These are phyloP conservation scores for Aethes cnicana DNA, from an alignment of 2,888 invertebrate genomes.

Conservation along the genomic window DNA sequence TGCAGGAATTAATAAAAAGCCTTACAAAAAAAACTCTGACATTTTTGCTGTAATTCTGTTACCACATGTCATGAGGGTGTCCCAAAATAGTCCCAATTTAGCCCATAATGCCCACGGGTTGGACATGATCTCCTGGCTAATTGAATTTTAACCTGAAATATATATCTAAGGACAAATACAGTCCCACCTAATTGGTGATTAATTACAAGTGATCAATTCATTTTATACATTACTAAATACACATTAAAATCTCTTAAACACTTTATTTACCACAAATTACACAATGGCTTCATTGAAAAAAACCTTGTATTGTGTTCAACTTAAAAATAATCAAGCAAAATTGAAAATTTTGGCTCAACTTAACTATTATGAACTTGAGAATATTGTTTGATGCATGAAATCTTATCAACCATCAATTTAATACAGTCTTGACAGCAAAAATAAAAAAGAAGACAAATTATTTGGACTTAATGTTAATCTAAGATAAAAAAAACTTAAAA, in stretches of 20 bases:
- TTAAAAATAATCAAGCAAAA: conserved; percentile 22
- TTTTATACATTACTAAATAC: conserved; percentile 28
- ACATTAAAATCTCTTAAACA: conserved; percentile 17
- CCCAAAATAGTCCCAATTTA: conserved; percentile 69
- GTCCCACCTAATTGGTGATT: conserved; percentile 52
- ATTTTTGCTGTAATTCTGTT: conserved; percentile 56
- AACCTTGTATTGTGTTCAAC: background rate
- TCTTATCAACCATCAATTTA: conserved; percentile 16
- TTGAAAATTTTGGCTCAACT: background rate
- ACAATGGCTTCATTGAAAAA: conserved; percentile 6
- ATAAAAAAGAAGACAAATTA: conserved; percentile 34
- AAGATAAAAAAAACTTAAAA: conserved; percentile 52
- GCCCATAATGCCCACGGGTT: conserved; percentile 63
- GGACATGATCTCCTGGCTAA: conserved; percentile 60
- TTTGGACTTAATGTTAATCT: conserved; percentile 46
- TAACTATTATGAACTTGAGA: conserved; percentile 6
- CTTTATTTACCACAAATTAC: conserved; percentile 10
- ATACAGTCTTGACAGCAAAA: conserved; percentile 35
- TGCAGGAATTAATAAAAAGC: conserved; percentile 5
- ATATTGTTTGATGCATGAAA: conserved; percentile 4
- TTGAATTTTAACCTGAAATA: conserved; percentile 68
- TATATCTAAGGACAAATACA: conserved; percentile 55
- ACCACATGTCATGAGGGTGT: conserved; percentile 60
- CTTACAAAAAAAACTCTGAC: conserved; percentile 29
- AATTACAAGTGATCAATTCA: conserved; percentile 43